These are phyloP conservation scores for Pao palembangensis DNA, from an alignment of 2,113 vertebrate species.

Conservation along the genomic window DNA sequence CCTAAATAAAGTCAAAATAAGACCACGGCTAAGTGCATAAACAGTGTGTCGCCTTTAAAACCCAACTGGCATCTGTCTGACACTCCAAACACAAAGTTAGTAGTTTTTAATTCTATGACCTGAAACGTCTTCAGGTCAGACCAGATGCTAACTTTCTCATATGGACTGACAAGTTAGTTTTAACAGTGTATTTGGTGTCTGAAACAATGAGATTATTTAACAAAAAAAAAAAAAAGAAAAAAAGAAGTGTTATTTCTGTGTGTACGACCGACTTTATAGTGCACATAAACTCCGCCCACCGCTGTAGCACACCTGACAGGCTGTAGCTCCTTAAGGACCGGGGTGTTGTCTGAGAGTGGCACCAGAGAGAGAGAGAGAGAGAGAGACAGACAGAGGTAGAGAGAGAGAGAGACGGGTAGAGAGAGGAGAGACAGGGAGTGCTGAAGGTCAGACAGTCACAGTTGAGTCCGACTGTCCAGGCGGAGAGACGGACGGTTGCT, in stretches of 20 bases:
- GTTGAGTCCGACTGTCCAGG: slow-evolving; percentile 1
- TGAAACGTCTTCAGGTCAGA: no score
- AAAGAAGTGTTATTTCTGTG: not conserved
- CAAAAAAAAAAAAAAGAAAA: no score
- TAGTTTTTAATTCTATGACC: no score
- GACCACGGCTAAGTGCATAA: not conserved
- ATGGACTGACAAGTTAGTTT: not conserved
- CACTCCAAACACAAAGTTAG: no score
- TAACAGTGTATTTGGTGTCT: not conserved
- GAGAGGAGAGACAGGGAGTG: not conserved
- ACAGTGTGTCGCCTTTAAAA: not conserved
- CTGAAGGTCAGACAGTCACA: slow-evolving; percentile 9
- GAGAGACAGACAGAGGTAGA: slow-evolving; percentile 13
- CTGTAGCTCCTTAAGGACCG: slow-evolving; percentile 58
- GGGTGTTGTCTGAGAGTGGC: slow-evolving; percentile 69
- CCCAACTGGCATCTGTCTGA: not conserved
- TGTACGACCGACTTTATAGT: not conserved
- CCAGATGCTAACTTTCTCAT: not conserved
- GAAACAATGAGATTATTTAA: not conserved
- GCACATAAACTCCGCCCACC: not conserved
- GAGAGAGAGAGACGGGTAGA: slow-evolving; percentile 2
- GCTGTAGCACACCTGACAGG: slow-evolving; percentile 15
- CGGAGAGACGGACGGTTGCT: slow-evolving; percentile 26
- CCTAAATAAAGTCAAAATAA: no score
- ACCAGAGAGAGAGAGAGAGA: slow-evolving; percentile 45